Evolutionary conservation across 2,113 vertebrate genomes (phyloP), one percentile per base, ranked within the genome.

Genomic region (Odontesthes bonariensis): DNA sequence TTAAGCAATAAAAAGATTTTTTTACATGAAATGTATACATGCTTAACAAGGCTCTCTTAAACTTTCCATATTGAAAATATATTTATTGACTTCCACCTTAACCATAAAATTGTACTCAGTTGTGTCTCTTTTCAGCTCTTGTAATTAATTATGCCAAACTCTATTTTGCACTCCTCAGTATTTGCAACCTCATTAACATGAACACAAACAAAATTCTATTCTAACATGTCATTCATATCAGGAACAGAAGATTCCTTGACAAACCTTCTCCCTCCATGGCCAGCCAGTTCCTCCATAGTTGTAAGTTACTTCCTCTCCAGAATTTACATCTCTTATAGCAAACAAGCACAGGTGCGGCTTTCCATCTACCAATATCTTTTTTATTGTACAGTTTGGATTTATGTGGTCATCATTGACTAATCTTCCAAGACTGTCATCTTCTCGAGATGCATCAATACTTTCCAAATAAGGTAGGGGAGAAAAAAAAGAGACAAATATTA

Each of bases 311-410:
- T 79, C 54, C n/a, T 79, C 72, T 51, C 62, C 72, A 33, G 31
- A 13, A 11, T 51, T 8, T 23, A 75, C 66, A n/a, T 66, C 62
- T 27, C 23, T 73, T 19, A 54, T 3, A 27, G 77, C 69, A 49
- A 73, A 79, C 7, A 79, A 40, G 27, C 22, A 49, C 9, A 79
- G 77, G 23, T 67, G 62, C 57, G 61, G 61, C 19, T 73, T 79
- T 2, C 23, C 40, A 1, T 60, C 49, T 11, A 20, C 4, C 8
- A 55, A 6, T 5, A 73, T 42, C 69, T 31, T 79, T 31, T 69
- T 77, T 27, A 69, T 63, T 3, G 47, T 69, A 31, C 74, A 69
- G 12, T 78, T 79, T 17, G 69, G 69, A 27, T 31, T 2, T 1
- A 3, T 20, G 27, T 61, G 33, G 38, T 79, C 69, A 49, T 72